Evolutionary conservation across 2,888 invertebrate species (phyloP), one percentile per base, ranked within the genome.

Genomic region (Slavum lentiscoides): DNA sequence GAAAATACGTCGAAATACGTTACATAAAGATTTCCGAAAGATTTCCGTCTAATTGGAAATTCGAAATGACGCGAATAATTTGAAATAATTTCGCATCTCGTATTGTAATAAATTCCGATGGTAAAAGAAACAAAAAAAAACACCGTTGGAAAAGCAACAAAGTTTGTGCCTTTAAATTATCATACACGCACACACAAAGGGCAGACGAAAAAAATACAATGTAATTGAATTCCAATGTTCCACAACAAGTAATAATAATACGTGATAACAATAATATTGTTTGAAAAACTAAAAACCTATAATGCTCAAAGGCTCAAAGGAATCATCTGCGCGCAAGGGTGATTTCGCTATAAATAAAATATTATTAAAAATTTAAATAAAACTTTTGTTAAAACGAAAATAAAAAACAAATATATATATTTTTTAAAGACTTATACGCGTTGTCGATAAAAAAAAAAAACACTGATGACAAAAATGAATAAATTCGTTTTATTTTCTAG

Each of bases 291-390:
- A 30, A 62, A 74, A 62, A 49, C 8, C 19, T 49, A n/a, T 53
- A 53, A 61, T 7, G n/a, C 11, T 49, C 30, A 62, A 74, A 74
- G 74, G 53, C n/a, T 74, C 53, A 74, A 74, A 74, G 53, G n/a
- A 64, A 64, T 37, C 53, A 17, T 64, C 15, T 53, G 53, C 62
- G 53, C 15, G 21, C 37, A 30, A 30, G n/a, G n/a, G 37, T 64
- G 49, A n/a, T 73, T 73, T 49, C 19, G 8, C 53, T 2, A 23
- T 68, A 23, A 30, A 73, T 53, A 74, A 64, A 64, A 64, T 53
- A 30, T 53, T 53, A n/a, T 64, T 30, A 15, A 13, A 30, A 49
- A 53, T 62, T 49, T 13, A 17, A 72, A 49, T 13, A 73, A 49
- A 73, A 73, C 23, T 19, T 73, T 6, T 30, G 19, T 61, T 61